Evolutionary conservation across 2,888 invertebrate species (phyloP), one percentile per base, ranked within the genome.

Genomic region (Caenorhabditis japonica): DNA sequence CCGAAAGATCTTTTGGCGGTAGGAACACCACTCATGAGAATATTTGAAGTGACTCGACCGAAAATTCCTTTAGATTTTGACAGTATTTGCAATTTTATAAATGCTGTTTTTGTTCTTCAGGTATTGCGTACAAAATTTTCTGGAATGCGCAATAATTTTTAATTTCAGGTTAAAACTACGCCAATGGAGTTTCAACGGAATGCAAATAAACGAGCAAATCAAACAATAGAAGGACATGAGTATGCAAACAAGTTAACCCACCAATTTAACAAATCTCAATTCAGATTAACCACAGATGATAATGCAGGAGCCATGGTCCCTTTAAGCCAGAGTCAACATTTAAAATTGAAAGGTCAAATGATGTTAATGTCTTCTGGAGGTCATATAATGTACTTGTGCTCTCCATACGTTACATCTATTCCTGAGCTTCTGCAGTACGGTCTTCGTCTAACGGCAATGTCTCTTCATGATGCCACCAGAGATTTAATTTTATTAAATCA

Each of bases 51-150:
- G 27, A 80, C 80, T 23, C 83, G 86, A 1, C 87, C 87, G 0
- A 84, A 87, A 49, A 84, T 87, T 47, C 85, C 86, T 15, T 60
- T 87, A n/a, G 86, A 85, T 64, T 87, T 84, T 60, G 87, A 86
- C 34, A 84, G 82, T 47, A 85, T 85, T 47, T 79, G 81, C 49
- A 79, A 84, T 62, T 84, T 84, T 53, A 84, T 84, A 68, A 84
- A 84, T 55, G 83, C 82, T 8, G 83, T 84, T 30, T 84, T 84
- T 69, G 81, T 84, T 3, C 60, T 84, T 8, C 82, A 84, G 43
- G 78, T 76, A 34, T 21, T 38, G n/a, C n/a, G n/a, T n/a, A n/a
- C n/a, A n/a, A n/a, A 7, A 17, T 15, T n/a, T 17, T 52, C 36
- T 13, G 3, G 19, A 7, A 17, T 46, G 7, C 13, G 46, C 12